Conservation (phyloP, 2,888 invertebrate genomes). For the Drosophila limbata region DNA sequence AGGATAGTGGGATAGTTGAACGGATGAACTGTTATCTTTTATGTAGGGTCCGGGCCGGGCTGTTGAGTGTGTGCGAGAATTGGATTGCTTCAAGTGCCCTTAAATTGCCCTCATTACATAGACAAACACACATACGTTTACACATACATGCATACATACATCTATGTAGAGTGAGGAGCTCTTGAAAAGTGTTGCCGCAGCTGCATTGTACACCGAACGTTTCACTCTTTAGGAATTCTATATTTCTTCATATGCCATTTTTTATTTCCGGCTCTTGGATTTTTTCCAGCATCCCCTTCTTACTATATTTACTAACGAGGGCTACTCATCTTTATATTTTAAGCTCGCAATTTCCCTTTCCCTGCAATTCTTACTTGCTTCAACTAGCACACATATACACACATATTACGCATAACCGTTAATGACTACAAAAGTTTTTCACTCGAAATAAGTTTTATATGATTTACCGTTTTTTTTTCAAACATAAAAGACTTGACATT, state of each 20-base stretch:
- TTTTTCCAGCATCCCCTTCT: constrained; percentile 28
- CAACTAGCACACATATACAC: background rate
- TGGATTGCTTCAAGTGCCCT: constrained; percentile 76
- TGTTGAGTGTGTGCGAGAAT: constrained; percentile 67
- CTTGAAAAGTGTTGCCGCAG: constrained; percentile 74
- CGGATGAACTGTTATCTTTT: constrained; percentile 40
- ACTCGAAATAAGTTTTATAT: background rate
- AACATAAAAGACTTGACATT: background rate
- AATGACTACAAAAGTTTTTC: background rate
- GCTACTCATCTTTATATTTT: constrained; percentile 71
- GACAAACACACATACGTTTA: constrained; percentile 61
- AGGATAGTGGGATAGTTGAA: constrained; percentile 27
- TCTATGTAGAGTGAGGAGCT: constrained; percentile 18
- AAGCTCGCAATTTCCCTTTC: background rate
- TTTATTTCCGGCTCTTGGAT: constrained; percentile 68
- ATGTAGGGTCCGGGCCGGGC: constrained; percentile 32
- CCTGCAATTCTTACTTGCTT: background rate
- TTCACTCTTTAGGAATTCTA: constrained; percentile 15
- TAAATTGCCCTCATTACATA: constrained; percentile 80
- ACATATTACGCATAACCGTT: background rate
- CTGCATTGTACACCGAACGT: constrained; percentile 61
- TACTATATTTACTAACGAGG: constrained; percentile 31
- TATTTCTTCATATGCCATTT: constrained; percentile 58
- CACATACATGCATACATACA: constrained; percentile 15
- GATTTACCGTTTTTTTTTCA: background rate